Base-by-base conservation (phyloP, 1,140 invertebrate genomes). In the Drosophila sulfurigaster region DNA sequence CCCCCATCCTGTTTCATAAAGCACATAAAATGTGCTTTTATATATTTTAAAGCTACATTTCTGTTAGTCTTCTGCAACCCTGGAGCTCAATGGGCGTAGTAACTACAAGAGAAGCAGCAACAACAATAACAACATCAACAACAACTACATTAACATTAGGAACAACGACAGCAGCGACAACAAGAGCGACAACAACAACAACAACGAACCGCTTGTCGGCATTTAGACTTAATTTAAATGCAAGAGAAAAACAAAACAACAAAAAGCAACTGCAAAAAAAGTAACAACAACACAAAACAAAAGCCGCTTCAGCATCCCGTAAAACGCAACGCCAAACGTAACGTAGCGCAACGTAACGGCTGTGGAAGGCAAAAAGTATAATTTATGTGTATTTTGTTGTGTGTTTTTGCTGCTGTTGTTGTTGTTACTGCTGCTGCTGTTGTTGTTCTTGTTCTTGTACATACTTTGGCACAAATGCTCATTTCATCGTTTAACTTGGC, bases 221-320 rank as follows among this genome's bases (percentile, higher is more conserved):
- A 87, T 89, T 88, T 89, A 89, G 81, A 89, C 83, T 88, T 89
- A 89, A 88, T 90, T 88, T 88, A 88, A 88, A 88, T 88, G 81
- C 83, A 89, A 65, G 64, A 62, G 25, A 68, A 60, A 63, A 62
- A 67, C 57, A 65, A 57, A 20, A 72, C 46, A 57, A 49, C 11
- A 60, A 60, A 43, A 71, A 60, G 41, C 80, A 71, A 78, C 16
- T 20, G 20, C 20, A 65, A 63, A 56, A 45, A 32, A 51, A 28
- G 52, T 28, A 45, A 38, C 54, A 66, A 41, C 35, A 64, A 63
- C 28, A 52, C n/a, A 65, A 74, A 87, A 87, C 83, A 86, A 88
- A 87, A 68, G 76, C 83, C 48, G 65, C 60, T 60, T 66, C 58
- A 68, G 41, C 43, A 46, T 63, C 25, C 35, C 66, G 51, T 52